A percentile compares a stretch with the other conserved stretches of the same genome.
These are phyloP conservation scores for Perca fluviatilis DNA, from an alignment of 2,113 vertebrate genomes.

Conservation along the genomic window DNA sequence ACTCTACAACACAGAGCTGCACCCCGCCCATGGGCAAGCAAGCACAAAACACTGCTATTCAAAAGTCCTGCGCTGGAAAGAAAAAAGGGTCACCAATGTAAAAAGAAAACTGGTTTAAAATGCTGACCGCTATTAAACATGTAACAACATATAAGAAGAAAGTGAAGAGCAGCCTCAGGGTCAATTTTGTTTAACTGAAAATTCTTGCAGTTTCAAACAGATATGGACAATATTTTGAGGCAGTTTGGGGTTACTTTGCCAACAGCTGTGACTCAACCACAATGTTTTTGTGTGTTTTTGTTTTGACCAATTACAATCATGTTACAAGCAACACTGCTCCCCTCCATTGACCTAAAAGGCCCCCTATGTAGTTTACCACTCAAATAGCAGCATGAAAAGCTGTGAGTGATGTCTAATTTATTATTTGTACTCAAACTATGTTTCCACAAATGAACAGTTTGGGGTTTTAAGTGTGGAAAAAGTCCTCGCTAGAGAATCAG, in stretches of 20 bases:
- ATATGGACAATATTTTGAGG: constrained; percentile 3
- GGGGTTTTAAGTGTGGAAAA: background rate
- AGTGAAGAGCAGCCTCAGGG: background rate
- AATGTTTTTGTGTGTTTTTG: constrained; percentile 13
- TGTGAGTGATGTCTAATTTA: background rate
- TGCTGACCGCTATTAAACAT: constrained; percentile 5
- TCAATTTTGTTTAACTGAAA: background rate
- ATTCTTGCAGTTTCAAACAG: background rate
- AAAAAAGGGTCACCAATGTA: constrained; percentile 40
- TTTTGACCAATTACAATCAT: background rate
- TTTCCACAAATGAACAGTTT: background rate
- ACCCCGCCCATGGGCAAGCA: constrained; percentile 62
- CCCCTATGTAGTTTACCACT: background rate
- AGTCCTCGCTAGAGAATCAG: background rate
- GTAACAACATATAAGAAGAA: background rate
- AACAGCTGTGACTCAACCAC: background rate
- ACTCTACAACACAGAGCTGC: constrained; percentile 26
- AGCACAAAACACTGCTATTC: constrained; percentile 44
- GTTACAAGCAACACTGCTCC: background rate
- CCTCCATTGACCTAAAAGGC: background rate
- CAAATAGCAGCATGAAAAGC: background rate
- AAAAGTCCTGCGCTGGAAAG: constrained; percentile 25
- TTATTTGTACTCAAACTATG: background rate
- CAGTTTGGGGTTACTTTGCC: background rate
- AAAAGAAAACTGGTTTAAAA: constrained; percentile 36